A percentile compares a stretch with the other conserved stretches of the same genome.
Conservation (phyloP, 2,113 vertebrate species). For the Anhinga rufa region DNA sequence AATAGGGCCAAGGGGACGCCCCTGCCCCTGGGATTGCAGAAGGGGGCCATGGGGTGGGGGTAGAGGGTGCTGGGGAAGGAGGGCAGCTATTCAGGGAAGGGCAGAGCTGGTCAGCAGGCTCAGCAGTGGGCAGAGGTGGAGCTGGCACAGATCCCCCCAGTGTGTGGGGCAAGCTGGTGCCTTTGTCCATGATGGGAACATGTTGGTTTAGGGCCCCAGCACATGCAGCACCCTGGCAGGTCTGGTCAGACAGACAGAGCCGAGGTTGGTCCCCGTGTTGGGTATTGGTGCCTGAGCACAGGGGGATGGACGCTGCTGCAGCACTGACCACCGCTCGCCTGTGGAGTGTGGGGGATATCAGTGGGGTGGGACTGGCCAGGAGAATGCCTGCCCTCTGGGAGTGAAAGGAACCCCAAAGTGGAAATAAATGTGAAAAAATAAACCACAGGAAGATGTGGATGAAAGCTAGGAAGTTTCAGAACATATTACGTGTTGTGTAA, state of each 20-base stretch:
- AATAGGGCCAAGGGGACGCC: neutral
- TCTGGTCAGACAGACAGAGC: neutral
- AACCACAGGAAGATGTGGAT: neutral
- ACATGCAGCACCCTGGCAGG: rapidly evolving
- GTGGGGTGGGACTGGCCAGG: rapidly evolving
- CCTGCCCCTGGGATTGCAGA: neutral
- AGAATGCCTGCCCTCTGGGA: neutral
- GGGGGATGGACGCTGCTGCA: neutral
- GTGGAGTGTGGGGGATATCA: neutral
- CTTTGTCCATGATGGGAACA: neutral
- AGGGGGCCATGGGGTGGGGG: neutral
- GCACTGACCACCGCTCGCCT: neutral
- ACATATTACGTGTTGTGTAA: neutral
- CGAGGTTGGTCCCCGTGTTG: neutral
- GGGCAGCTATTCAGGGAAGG: no score
- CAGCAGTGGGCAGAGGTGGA: neutral
- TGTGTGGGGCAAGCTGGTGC: rapidly evolving
- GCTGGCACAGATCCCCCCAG: neutral
- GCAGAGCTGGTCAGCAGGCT: neutral
- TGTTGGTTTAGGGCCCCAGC: neutral
- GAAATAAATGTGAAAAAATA: neutral
- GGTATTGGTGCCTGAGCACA: neutral
- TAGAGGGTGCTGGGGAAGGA: neutral
- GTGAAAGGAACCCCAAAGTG: neutral
- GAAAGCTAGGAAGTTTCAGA: neutral